Base-by-base conservation (phyloP, 1,140 invertebrate genomes). In the Trichoplusia ni region DNA sequence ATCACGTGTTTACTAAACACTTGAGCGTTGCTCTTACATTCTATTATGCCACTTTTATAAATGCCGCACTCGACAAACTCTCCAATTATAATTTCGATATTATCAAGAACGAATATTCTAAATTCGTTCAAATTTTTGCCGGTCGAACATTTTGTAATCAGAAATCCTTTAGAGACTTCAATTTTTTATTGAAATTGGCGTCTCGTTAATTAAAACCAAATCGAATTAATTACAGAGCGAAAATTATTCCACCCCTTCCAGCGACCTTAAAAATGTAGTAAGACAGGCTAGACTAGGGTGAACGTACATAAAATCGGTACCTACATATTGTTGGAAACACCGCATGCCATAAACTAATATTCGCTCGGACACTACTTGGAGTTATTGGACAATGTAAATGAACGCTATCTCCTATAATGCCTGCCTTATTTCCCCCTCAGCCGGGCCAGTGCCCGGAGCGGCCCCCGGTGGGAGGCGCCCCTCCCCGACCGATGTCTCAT, bases 301-400 rank as follows among this genome's bases (percentile, higher is more conserved):
- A 56, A 38, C n/a, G 42, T 58, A 63, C 44, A 62, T 46, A 56
- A 60, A 56, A 59, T 61, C 18, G 25, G 67, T 38, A 56, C 59
- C 69, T 64, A 67, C 42, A 54, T 65, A 68, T 69, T 61, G 65
- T 71, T 63, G 65, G 61, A 53, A 75, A 67, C 61, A 73, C 74
- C 73, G 81, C 77, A 82, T 77, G 74, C 80, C 83, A 86, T 90
- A 90, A 88, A 88, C 83, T 87, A 88, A 90, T 90, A 90, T 86
- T 83, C 85, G 85, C 72, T 81, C 78, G 87, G 84, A 89, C 87
- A 87, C 87, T 88, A 86, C 87, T 90, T 87, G 82, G 83, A 90
- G 84, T 88, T 90, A 90, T 90, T 88, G 87, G 84, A 90, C 85
- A 90, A 88, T 88, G 87, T 90, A 90, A 90, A 90, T 88, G 87